These are phyloP conservation scores for Allobates femoralis DNA, from an alignment of 2,797 vertebrate genomes.

Conservation along the genomic window DNA sequence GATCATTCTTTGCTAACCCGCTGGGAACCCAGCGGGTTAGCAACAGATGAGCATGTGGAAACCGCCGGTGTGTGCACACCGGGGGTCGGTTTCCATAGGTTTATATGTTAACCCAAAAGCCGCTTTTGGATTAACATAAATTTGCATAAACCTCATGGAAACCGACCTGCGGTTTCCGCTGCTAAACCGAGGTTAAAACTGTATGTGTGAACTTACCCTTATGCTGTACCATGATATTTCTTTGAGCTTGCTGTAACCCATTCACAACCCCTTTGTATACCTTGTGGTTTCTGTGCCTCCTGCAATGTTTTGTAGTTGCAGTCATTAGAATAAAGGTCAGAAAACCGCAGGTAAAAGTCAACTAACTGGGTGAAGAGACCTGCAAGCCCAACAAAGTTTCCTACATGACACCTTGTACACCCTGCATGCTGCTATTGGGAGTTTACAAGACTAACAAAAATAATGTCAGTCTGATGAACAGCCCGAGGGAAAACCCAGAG, in stretches of 20 bases:
- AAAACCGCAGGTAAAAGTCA: neutral
- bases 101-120: too few species aligned
- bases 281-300: neutral
- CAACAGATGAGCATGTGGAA: too few species aligned
- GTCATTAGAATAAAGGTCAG: neutral
- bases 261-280: neutral
- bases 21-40: too few species aligned
- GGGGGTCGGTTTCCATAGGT: too few species aligned
- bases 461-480: neutral
- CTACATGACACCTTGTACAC: neutral
- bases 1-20: too few species aligned
- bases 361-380: neutral
- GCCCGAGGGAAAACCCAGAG: neutral
- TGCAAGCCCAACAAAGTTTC: neutral
- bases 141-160: too few species aligned
- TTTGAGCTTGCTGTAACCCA: neutral
- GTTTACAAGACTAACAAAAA: slow-evolving; percentile 18
- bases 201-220: too few species aligned
- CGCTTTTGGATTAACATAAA: too few species aligned
- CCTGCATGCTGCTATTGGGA: neutral
- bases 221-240: neutral
- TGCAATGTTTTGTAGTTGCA: neutral
- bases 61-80: too few species aligned
- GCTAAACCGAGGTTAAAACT: too few species aligned
- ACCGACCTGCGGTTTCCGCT: too few species aligned